These are phyloP conservation scores for Cryptosula pallasiana DNA, from an alignment of 2,888 invertebrate genomes.

Conservation along the genomic window DNA sequence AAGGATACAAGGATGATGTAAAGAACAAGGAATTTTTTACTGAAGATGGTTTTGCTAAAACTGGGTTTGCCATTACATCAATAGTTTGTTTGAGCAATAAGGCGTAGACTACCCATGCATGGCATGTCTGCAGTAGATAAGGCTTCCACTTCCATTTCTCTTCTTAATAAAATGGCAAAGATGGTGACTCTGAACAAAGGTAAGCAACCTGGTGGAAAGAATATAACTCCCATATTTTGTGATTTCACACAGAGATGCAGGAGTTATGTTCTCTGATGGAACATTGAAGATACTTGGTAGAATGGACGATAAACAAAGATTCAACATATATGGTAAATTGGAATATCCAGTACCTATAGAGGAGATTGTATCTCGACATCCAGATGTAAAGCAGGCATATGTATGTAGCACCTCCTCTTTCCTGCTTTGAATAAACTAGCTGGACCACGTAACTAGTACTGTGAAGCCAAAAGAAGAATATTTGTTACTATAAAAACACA, in stretches of 20 bases:
- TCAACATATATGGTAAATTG: not conserved
- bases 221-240: too few relatives aligned
- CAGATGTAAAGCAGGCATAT: not conserved
- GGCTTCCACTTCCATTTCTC: too few relatives aligned
- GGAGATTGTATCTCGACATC: not conserved
- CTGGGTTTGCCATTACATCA: not conserved
- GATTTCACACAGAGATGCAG: not conserved
- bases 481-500: too few relatives aligned
- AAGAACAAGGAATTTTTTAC: not conserved
- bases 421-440: too few relatives aligned
- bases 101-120: not conserved
- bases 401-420: too few relatives aligned
- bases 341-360: not conserved
- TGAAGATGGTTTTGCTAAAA: not conserved
- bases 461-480: too few relatives aligned
- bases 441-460: too few relatives aligned
- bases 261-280: constrained; percentile 10
- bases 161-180: too few relatives aligned
- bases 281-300: constrained; percentile 1
- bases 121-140: not conserved
- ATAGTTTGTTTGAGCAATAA: too few relatives aligned
- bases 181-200: too few relatives aligned
- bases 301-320: not conserved
- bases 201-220: too few relatives aligned
- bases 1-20: not conserved